Conservation (phyloP, 2,113 vertebrate species). For the Carassius carassius region DNA sequence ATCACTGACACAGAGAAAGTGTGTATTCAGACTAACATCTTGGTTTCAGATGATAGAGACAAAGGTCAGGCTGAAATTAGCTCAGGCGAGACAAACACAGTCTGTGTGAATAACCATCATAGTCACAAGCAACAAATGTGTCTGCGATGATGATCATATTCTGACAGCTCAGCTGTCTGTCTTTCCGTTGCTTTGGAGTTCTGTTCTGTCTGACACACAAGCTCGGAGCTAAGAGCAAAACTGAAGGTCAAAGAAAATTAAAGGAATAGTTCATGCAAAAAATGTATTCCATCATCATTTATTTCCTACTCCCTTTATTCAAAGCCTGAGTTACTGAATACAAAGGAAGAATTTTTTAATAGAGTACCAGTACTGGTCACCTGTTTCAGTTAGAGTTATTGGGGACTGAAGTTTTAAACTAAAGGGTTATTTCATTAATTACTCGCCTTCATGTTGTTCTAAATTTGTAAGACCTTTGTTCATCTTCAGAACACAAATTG, state of each 20-base stretch:
- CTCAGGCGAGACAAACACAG: conserved; percentile 41
- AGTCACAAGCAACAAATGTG: conserved; percentile 33
- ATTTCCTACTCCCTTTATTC: not conserved
- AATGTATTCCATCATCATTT: not conserved
- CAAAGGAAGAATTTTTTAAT: not conserved
- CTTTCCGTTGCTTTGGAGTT: conserved; percentile 13
- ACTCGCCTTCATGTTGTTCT: too few species aligned
- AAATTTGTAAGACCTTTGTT: too few species aligned
- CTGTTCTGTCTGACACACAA: conserved; percentile 21
- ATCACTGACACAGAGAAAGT: not conserved
- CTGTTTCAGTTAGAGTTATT: not conserved
- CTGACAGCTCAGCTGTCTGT: conserved; percentile 11
- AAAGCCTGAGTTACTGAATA: not conserved
- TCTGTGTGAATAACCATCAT: conserved; percentile 37
- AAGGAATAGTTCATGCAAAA: not conserved
- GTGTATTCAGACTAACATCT: conserved; percentile 3
- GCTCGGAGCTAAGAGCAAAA: not conserved
- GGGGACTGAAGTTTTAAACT: not conserved
- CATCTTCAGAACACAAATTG: too few species aligned
- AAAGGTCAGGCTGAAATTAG: conserved; percentile 44
- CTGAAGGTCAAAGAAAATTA: conserved; percentile 5
- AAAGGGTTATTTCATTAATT: too few species aligned
- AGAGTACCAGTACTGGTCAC: not conserved
- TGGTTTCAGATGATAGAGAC: conserved; percentile 38
- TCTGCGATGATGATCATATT: conserved; percentile 8